phyloP scores from a whole-genome alignment of 2,113 vertebrate species.

The Stomatorhinus ivindoensis region DNA sequence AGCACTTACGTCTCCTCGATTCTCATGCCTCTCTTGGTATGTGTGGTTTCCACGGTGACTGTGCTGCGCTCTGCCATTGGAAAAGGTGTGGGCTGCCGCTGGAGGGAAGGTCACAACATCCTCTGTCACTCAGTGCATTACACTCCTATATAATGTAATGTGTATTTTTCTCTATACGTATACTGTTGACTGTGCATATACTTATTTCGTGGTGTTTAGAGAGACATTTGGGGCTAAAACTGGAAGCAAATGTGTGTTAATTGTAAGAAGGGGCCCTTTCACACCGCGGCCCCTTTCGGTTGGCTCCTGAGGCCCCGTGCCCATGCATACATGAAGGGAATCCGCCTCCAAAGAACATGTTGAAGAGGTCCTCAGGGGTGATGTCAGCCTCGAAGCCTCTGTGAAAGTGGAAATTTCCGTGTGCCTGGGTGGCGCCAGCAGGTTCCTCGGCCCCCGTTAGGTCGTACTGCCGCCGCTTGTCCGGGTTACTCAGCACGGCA shows the following conservation, averaged over 20 bases:
- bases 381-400: constrained; percentile 94
- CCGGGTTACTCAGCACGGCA: constrained; percentile 86
- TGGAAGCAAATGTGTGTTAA: neutral
- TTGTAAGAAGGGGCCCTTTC: neutral
- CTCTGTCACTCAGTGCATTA: neutral
- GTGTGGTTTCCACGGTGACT: constrained; percentile 75
- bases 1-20: constrained; percentile 80
- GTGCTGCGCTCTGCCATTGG: constrained; percentile 78
- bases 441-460: constrained; percentile 79
- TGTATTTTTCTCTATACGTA: neutral
- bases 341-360: constrained; percentile 98
- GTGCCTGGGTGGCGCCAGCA: constrained; percentile 65
- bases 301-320: neutral
- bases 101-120: constrained; percentile 25
- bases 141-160: neutral
- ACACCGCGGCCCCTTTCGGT: neutral
- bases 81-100: constrained; percentile 81
- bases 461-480: constrained; percentile 91
- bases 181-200: neutral
- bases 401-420: constrained; percentile 73
- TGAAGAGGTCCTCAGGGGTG: constrained; percentile 96
- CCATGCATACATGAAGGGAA: constrained; percentile 83
- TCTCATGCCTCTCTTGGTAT: constrained; percentile 79
- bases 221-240: neutral
- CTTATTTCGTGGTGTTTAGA: neutral